Percentiles rank a stretch among this genome's conserved stretches.
These are phyloP conservation scores for Helobdella robusta DNA, from an alignment of 2,888 invertebrate genomes.

Conservation along the genomic window DNA sequence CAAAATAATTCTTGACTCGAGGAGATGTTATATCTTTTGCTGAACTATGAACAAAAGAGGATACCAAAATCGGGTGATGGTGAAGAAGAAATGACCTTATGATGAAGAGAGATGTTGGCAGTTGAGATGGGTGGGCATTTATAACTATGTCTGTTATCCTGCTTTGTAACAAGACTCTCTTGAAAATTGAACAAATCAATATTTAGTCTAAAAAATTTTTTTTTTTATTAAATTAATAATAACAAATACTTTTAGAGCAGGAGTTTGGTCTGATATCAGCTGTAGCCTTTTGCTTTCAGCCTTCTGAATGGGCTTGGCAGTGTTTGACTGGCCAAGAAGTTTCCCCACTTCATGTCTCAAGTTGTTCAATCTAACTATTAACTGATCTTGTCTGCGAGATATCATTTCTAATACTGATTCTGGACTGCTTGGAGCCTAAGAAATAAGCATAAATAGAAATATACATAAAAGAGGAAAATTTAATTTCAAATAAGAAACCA, in stretches of 20 bases:
- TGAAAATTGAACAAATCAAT: too few relatives aligned
- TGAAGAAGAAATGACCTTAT: constrained; percentile 56
- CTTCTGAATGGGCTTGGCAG: too few relatives aligned
- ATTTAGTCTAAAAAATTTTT: too few relatives aligned
- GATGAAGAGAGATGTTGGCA: constrained; percentile 62
- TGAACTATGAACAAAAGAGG: constrained; percentile 61
- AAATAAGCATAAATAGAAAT: not conserved
- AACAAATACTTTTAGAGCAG: too few relatives aligned
- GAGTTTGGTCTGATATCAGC: too few relatives aligned
- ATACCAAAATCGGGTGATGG: constrained; percentile 53
- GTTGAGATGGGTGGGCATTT: constrained; percentile 58
- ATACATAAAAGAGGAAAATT: not conserved
- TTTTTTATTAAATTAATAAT: too few relatives aligned
- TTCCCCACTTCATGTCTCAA: too few relatives aligned
- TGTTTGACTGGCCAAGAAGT: too few relatives aligned
- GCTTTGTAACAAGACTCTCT: too few relatives aligned
- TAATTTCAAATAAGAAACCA: not conserved
- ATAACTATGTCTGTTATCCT: constrained; percentile 62
- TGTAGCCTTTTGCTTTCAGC: too few relatives aligned
- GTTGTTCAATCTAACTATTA: not conserved
- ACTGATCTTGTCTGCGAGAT: not conserved
- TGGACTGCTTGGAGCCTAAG: too few relatives aligned
- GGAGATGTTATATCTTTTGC: constrained; percentile 51
- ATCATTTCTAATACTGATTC: too few relatives aligned
- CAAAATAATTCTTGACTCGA: constrained; percentile 33